These are phyloP conservation scores for Atrichornis clamosus DNA, from an alignment of 2,113 vertebrate genomes.

Conservation along the genomic window DNA sequence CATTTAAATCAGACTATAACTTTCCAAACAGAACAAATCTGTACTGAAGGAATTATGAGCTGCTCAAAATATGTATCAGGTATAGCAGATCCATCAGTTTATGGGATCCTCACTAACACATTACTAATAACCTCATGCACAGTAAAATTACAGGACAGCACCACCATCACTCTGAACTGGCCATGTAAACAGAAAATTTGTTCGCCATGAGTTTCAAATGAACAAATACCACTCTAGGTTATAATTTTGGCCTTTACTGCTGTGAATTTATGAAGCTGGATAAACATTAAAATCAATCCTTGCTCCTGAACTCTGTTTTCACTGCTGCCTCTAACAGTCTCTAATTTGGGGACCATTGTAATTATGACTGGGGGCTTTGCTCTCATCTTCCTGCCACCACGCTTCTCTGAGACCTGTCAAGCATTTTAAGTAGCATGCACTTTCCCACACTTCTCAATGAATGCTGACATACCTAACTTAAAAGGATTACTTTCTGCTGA, in stretches of 20 bases:
- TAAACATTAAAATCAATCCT: background rate
- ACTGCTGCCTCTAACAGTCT: background rate
- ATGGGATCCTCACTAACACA: background rate
- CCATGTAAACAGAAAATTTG: background rate
- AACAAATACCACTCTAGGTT: background rate
- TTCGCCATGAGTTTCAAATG: background rate
- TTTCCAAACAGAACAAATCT: background rate
- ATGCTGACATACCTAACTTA: conserved; percentile 65
- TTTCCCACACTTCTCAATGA: conserved; percentile 61
- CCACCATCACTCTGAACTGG: background rate
- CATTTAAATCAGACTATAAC: background rate
- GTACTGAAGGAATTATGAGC: background rate
- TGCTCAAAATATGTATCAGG: background rate
- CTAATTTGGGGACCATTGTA: conserved; percentile 35
- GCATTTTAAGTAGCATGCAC: conserved; percentile 37
- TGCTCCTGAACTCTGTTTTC: background rate
- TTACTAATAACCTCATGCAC: background rate
- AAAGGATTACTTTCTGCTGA: conserved; percentile 54
- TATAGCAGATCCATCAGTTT: background rate
- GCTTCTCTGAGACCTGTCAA: conserved; percentile 48
- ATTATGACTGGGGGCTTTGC: background rate
- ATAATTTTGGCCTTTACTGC: background rate
- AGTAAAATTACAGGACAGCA: background rate
- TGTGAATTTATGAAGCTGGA: background rate
- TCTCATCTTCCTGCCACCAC: conserved; percentile 29